phyloP scores from a whole-genome alignment of 2,797 vertebrate species.

The Sandelia bainsii region DNA sequence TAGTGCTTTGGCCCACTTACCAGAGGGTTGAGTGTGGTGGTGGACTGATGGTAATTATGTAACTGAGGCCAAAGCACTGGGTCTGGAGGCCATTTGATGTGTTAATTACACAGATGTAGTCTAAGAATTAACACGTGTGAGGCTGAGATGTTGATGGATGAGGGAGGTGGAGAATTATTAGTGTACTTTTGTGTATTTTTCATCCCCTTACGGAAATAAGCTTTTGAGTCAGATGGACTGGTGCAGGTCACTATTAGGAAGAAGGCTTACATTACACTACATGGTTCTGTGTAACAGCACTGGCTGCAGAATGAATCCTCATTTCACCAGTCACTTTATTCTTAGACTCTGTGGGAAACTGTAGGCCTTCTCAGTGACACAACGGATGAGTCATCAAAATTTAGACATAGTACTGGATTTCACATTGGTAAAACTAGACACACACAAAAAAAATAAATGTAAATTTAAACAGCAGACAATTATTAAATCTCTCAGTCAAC shows the following conservation, averaged over 20 bases:
- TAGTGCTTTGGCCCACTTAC: constrained; percentile 41
- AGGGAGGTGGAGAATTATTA: constrained; percentile 37
- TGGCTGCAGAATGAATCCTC: constrained; percentile 44
- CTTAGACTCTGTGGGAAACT: constrained; percentile 56
- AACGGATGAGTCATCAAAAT: constrained; percentile 49
- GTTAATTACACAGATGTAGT: constrained; percentile 70
- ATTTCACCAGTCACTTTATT: constrained; percentile 52
- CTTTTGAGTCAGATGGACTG: constrained; percentile 31
- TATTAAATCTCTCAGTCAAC: constrained; percentile 10
- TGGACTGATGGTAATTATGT: constrained; percentile 62
- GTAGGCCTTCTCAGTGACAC: constrained; percentile 45
- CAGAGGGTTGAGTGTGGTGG: constrained; percentile 44
- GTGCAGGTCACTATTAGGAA: constrained; percentile 53
- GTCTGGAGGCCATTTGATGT: constrained; percentile 58
- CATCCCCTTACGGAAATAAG: constrained; percentile 47
- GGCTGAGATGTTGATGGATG: constrained; percentile 46
- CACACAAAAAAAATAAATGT: constrained; percentile 1
- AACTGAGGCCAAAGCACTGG: constrained; percentile 52
- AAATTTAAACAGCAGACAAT: not conserved
- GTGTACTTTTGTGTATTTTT: constrained; percentile 54
- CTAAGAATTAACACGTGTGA: constrained; percentile 56
- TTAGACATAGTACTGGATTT: constrained; percentile 15
- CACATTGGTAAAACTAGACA: constrained; percentile 21
- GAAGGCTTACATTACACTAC: constrained; percentile 53
- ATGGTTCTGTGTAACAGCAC: constrained; percentile 31